Conservation (phyloP, 2,113 vertebrate genomes). For the Rhea pennata region DNA sequence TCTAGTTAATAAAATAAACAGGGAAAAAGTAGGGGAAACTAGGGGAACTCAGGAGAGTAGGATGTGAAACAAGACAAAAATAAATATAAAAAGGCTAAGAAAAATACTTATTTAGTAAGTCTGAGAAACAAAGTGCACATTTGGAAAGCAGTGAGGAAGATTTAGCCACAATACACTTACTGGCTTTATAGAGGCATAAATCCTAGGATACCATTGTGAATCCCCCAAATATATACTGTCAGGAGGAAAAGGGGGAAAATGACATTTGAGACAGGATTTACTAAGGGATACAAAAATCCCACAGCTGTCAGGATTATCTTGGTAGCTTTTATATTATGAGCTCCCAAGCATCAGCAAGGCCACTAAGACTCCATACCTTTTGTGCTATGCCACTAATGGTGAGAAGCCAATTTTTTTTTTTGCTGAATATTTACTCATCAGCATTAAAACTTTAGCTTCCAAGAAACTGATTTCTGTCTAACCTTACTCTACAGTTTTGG, state of each 20-base stretch:
- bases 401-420: neutral
- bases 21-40: neutral
- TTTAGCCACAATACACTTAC: constrained; percentile 21
- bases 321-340: neutral
- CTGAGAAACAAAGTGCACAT: neutral
- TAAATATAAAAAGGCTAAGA: neutral
- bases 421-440: neutral
- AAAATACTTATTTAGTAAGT: neutral
- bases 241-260: neutral
- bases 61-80: neutral
- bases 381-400: neutral
- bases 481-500: neutral
- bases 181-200: neutral
- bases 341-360: neutral
- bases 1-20: neutral
- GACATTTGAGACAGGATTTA: constrained; percentile 43
- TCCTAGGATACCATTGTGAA: constrained; percentile 38
- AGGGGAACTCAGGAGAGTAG: neutral
- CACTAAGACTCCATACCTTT: neutral
- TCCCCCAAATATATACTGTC: neutral
- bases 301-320: constrained; percentile 25
- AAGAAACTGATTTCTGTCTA: neutral
- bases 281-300: neutral
- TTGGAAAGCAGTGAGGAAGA: neutral
- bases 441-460: neutral